Evolutionary conservation across 1,140 invertebrate species (phyloP), one percentile per base, ranked within the genome.

Genomic region (Dinothrombium tinctorium): DNA sequence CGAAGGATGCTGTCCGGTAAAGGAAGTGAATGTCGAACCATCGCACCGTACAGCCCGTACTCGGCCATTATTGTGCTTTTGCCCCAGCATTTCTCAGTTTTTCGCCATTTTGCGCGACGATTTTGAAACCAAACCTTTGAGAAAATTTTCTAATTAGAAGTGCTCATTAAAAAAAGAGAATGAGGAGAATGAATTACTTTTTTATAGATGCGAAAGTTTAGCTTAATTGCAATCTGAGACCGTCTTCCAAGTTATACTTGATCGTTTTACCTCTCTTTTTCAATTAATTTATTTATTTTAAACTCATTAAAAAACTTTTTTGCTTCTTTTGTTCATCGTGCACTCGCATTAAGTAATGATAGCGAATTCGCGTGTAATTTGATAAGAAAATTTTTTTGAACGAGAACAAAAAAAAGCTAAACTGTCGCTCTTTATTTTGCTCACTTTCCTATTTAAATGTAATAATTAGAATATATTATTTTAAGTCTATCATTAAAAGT

Each of bases 1-100:
- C 44, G 31, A 6, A 46, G n/a, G 22, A 47, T 47, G 22, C 42
- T 45, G 6, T 44, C 46, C 1, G 46, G 46, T 21, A 47, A 28
- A 14, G 46, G 46, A 11, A 47, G 20, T 19, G 46, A 47, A 33
- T 47, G 42, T 12, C 46, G 24, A 24, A 47, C 46, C 90, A 98
- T 98, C 33, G 92, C 92, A 1, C 92, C 92, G 57, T 98, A 98
- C 1, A 98, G 67, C 0, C 92, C 92, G 55, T 98, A 98, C 61
- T 98, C 92, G 39, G 90, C 90, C 90, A 96, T 96, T 58, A 95
- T 96, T 47, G 87, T 96, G 56, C 81, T 87, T 50, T 89, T 72
- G 7, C 90, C 92, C 90, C 90, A 98, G 52, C 84, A 95, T 60
- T 98, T 96, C 62, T 96, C 89, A 15, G 89, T 96, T 60, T 96